phyloP scores from a whole-genome alignment of 2,113 vertebrate species.

The Entomyzon cyanotis region DNA sequence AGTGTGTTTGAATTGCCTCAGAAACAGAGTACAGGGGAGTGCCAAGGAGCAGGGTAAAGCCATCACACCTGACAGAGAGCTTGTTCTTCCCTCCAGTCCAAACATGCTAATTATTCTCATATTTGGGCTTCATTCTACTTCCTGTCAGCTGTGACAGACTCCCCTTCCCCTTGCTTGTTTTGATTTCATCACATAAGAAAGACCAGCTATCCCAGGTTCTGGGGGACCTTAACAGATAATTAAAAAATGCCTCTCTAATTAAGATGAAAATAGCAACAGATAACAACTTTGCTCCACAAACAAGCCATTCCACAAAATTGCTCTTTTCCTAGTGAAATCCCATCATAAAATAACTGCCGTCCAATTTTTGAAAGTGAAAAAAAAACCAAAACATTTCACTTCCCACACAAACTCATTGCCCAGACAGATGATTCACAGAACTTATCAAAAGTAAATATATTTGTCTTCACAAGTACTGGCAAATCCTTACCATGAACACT shows the following conservation, averaged over 20 bases:
- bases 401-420: background rate
- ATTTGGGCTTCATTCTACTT: background rate
- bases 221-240: constrained; percentile 40
- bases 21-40: background rate
- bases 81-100: background rate
- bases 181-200: constrained; percentile 15
- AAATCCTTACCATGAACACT: background rate
- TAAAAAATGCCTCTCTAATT: constrained; percentile 48
- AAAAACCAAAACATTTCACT: background rate
- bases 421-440: background rate
- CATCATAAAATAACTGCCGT: constrained; percentile 4
- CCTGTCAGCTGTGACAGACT: constrained; percentile 9
- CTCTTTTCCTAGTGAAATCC: background rate
- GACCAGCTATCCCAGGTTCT: constrained; percentile 2
- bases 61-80: background rate
- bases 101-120: constrained; percentile 24
- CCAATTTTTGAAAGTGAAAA: background rate
- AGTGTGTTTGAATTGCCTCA: background rate
- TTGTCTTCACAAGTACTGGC: background rate
- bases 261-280: constrained; percentile 27
- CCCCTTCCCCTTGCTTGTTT: background rate
- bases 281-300: constrained; percentile 6
- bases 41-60: background rate
- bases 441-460: background rate
- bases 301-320: background rate